Evolutionary conservation across 2,797 vertebrate species (phyloP).

Genomic region (Phrynocephalus vlangalii): DNA sequence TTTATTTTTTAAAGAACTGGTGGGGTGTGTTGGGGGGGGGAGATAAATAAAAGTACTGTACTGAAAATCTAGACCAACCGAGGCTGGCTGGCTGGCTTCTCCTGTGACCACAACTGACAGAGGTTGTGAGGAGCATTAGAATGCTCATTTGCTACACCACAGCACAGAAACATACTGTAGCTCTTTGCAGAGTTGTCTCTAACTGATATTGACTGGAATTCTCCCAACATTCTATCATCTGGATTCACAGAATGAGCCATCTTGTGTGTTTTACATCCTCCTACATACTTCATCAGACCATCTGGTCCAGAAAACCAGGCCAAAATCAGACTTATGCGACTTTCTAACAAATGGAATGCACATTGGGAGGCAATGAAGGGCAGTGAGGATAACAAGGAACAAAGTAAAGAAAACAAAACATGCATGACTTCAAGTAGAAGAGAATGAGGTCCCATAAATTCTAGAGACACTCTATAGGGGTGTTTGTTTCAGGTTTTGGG

Average conservation of each 20-base stretch:
- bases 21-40: no score
- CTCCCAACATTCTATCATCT: neutral
- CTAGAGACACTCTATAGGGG: neutral
- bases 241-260: neutral
- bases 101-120: neutral
- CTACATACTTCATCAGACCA: slow-evolving; percentile 23
- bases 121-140: neutral
- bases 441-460: neutral
- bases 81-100: neutral
- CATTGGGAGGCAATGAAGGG: neutral
- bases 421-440: neutral
- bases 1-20: no score
- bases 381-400: neutral
- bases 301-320: slow-evolving; percentile 20
- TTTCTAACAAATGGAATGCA: slow-evolving; percentile 9
- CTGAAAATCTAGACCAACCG: neutral
- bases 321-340: neutral
- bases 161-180: slow-evolving; percentile 10
- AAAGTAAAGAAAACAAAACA: neutral
- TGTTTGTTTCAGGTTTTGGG: neutral
- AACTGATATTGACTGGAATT: neutral
- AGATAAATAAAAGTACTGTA: no score
- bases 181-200: neutral
- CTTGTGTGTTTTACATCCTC: slow-evolving; percentile 19
- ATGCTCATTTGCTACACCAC: neutral